Conservation (phyloP, 2,113 vertebrate genomes). For the Pygoscelis antarcticus region DNA sequence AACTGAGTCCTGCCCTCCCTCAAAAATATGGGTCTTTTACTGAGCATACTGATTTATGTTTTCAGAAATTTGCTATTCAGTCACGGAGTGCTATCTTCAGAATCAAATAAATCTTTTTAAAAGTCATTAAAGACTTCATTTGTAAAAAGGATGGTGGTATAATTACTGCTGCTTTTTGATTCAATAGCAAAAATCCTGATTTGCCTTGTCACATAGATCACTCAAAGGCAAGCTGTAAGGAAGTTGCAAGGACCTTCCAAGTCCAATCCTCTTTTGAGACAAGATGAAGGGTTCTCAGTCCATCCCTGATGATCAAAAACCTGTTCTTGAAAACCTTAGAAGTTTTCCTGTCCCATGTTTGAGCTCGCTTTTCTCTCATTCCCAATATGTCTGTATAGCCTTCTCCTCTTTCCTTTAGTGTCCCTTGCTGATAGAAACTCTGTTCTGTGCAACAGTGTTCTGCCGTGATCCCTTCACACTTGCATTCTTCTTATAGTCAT, state of each 20-base stretch:
- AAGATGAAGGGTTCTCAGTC: background rate
- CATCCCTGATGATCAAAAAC: background rate
- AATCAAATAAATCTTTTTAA: background rate
- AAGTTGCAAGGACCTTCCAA: background rate
- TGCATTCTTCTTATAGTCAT: background rate
- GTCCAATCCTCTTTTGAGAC: background rate
- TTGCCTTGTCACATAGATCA: background rate
- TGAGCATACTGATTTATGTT: background rate
- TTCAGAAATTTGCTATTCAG: background rate
- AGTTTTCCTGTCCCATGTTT: background rate
- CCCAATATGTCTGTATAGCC: background rate
- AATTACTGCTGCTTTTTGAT: background rate
- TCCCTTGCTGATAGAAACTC: background rate
- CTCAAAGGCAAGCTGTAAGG: background rate
- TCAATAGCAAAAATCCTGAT: background rate
- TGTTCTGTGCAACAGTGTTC: background rate
- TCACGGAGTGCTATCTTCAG: background rate
- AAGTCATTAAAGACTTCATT: background rate
- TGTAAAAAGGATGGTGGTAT: background rate
- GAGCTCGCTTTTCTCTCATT: background rate
- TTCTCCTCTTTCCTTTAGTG: background rate
- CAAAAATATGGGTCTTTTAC: background rate
- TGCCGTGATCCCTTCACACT: background rate
- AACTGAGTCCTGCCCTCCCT: background rate
- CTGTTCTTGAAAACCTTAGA: background rate